Conservation (phyloP, 2,797 vertebrate species). For the Pampus argenteus region DNA sequence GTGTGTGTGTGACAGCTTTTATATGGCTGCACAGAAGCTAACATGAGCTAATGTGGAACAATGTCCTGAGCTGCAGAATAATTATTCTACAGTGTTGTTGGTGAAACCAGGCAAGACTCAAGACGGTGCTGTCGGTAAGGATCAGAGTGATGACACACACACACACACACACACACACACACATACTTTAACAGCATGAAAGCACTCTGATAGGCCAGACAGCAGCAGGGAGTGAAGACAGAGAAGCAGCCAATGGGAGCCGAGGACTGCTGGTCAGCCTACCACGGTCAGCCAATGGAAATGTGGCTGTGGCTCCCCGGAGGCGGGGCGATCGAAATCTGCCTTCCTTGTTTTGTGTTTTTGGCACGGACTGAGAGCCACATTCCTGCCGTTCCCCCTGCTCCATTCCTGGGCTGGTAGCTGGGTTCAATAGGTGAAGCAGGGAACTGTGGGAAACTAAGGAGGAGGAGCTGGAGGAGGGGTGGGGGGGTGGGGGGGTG, state of each 20-base stretch:
- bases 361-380: slow-evolving; percentile 58
- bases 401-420: slow-evolving; percentile 67
- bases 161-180: slow-evolving; percentile 53
- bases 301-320: background rate
- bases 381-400: slow-evolving; percentile 69
- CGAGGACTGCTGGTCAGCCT: slow-evolving; percentile 57
- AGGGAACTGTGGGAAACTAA: slow-evolving; percentile 74
- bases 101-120: slow-evolving; percentile 59
- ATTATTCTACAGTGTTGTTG: slow-evolving; percentile 46
- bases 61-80: slow-evolving; percentile 25
- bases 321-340: slow-evolving; percentile 40
- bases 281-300: slow-evolving; percentile 51
- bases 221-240: slow-evolving; percentile 59
- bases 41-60: slow-evolving; percentile 31
- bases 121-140: slow-evolving; percentile 59
- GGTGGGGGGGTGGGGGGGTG: background rate
- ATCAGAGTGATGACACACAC: slow-evolving; percentile 57
- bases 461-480: slow-evolving; percentile 5
- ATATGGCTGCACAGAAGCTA: slow-evolving; percentile 28
- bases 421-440: slow-evolving; percentile 74
- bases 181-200: slow-evolving; percentile 53
- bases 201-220: slow-evolving; percentile 50
- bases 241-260: slow-evolving; percentile 53
- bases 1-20: slow-evolving; percentile 28
- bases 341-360: slow-evolving; percentile 68